Evolutionary conservation across 2,113 vertebrate genomes (phyloP).

Genomic region (Oryzias celebensis): DNA sequence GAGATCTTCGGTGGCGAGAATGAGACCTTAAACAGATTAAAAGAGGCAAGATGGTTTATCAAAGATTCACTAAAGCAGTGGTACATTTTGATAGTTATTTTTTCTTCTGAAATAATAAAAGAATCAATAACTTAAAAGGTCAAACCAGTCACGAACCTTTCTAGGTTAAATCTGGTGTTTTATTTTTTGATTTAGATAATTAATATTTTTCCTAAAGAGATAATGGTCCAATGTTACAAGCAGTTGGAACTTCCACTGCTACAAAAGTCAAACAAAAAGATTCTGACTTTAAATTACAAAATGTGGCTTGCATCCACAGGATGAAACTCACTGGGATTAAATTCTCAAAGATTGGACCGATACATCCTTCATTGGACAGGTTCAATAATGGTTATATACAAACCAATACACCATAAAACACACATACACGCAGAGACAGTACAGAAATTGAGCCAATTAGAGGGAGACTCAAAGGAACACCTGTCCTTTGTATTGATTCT

Average conservation of each 20-base stretch:
- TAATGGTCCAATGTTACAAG: no score
- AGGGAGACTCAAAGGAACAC: slow-evolving; percentile 56
- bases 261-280: background rate
- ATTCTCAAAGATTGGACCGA: slow-evolving; percentile 23
- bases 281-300: background rate
- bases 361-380: slow-evolving; percentile 37
- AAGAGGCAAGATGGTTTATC: background rate
- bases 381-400: slow-evolving; percentile 46
- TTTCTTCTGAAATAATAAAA: background rate
- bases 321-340: slow-evolving; percentile 23
- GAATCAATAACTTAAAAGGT: no score
- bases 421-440: slow-evolving; percentile 10
- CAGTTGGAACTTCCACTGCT: no score
- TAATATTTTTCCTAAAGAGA: no score
- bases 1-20: slow-evolving; percentile 83
- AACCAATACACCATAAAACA: slow-evolving; percentile 22
- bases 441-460: slow-evolving; percentile 67
- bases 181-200: no score
- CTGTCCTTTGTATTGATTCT: slow-evolving; percentile 73
- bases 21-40: slow-evolving; percentile 76
- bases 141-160: no score
- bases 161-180: no score
- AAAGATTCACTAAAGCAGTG: background rate
- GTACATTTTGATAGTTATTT: background rate
- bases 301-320: slow-evolving; percentile 3